Evolutionary conservation across 2,888 invertebrate genomes (phyloP).

Genomic region (Pristionchus arcanus): DNA sequence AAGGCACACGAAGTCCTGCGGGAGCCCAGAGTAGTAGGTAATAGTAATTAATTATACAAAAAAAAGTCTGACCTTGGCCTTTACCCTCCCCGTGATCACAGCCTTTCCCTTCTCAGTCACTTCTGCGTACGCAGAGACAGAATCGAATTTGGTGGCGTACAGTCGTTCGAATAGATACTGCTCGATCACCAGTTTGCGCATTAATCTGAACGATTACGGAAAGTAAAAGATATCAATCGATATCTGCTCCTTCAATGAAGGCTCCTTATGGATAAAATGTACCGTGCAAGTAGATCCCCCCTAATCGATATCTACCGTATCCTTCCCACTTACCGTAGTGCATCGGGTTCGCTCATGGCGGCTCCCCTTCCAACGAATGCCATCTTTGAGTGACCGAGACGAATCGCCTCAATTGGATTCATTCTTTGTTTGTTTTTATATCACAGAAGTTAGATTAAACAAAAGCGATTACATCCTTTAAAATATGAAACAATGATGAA

Average conservation of each 20-base stretch:
- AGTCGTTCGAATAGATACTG: conserved; percentile 70
- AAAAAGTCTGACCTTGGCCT: conserved; percentile 63
- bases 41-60: background rate
- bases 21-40: too few relatives aligned
- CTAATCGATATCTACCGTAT: background rate
- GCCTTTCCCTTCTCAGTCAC: conserved; percentile 66
- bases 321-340: conserved; percentile 64
- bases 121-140: conserved; percentile 69
- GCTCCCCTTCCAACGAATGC: conserved; percentile 69
- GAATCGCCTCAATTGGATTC: conserved; percentile 55
- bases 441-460: too few relatives aligned
- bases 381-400: conserved; percentile 62
- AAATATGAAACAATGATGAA: too few relatives aligned
- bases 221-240: background rate
- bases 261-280: too few relatives aligned
- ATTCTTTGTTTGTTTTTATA: background rate
- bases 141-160: conserved; percentile 62
- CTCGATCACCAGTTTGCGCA: conserved; percentile 65
- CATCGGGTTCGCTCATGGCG: conserved; percentile 69
- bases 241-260: too few relatives aligned
- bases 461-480: too few relatives aligned
- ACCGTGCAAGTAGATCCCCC: too few relatives aligned
- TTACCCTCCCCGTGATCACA: conserved; percentile 59
- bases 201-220: background rate
- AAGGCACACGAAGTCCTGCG: too few relatives aligned